Percentiles rank a stretch among this genome's conserved stretches.
These are phyloP conservation scores for Pogona vitticeps DNA, from an alignment of 2,113 vertebrate species.

Conservation along the genomic window DNA sequence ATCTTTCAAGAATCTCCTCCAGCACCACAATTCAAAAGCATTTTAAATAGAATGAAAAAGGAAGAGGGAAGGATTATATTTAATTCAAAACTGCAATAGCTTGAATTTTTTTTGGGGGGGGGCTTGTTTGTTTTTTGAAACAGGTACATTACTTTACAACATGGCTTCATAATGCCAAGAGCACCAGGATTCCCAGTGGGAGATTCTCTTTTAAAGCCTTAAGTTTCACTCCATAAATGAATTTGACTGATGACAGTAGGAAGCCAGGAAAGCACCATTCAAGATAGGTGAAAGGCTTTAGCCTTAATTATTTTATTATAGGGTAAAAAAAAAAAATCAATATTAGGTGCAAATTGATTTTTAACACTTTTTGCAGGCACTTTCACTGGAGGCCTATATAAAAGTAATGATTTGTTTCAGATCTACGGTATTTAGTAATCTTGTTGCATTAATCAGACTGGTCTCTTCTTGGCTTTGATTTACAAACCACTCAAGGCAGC, in stretches of 20 bases:
- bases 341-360: conserved; percentile 12
- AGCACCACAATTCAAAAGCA: too few relatives aligned
- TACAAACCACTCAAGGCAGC: conserved; percentile 2
- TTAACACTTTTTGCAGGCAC: neutral
- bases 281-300: neutral
- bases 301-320: conserved; percentile 14
- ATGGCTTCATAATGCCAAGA: neutral
- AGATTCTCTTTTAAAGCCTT: neutral
- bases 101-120: neutral
- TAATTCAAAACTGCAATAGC: neutral
- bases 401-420: conserved; percentile 11
- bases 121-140: neutral
- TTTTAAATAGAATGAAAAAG: too few relatives aligned
- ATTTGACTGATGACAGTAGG: neutral
- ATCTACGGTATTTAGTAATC: neutral
- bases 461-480: conserved; percentile 9
- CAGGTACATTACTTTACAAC: neutral
- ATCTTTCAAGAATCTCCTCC: too few relatives aligned
- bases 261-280: neutral
- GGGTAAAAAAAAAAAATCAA: neutral
- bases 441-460: conserved; percentile 3
- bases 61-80: neutral
- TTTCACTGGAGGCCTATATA: neutral
- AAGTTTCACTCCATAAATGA: conserved; percentile 1
- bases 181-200: neutral